phyloP scores from a whole-genome alignment of 2,888 invertebrate species.

The Meloe dianella region DNA sequence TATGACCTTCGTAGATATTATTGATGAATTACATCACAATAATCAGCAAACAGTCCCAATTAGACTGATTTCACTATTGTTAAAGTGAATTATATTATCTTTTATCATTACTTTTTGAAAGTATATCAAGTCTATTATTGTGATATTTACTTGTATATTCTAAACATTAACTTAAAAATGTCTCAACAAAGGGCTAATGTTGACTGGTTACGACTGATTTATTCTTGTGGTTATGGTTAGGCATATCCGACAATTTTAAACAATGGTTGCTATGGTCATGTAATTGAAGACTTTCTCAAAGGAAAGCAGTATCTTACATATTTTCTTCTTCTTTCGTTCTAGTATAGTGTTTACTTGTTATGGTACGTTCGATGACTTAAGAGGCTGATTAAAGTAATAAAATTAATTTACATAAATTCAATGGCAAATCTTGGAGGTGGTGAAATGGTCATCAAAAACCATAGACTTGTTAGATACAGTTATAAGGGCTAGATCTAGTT shows the following conservation, averaged over 20 bases:
- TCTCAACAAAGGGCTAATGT: neutral
- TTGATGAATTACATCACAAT: conserved; percentile 25
- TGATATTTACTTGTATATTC: neutral
- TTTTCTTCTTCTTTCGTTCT: conserved; percentile 1
- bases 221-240: neutral
- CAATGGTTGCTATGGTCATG: conserved; percentile 16
- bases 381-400: too few species aligned
- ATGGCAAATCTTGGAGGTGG: too few species aligned
- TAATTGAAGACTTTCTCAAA: conserved; percentile 22
- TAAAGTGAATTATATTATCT: neutral
- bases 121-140: neutral
- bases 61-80: neutral
- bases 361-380: too few species aligned
- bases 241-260: conserved; percentile 4
- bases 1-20: conserved; percentile 25
- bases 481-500: too few species aligned
- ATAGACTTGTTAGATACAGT: too few species aligned
- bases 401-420: too few species aligned
- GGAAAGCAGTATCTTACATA: conserved; percentile 16
- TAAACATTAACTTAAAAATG: neutral
- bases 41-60: conserved; percentile 21
- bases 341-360: neutral
- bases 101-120: neutral
- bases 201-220: neutral
- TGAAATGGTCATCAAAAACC: too few species aligned